Evolutionary conservation across 1,140 invertebrate species (phyloP).

Genomic region (Aculops lycopersici): DNA sequence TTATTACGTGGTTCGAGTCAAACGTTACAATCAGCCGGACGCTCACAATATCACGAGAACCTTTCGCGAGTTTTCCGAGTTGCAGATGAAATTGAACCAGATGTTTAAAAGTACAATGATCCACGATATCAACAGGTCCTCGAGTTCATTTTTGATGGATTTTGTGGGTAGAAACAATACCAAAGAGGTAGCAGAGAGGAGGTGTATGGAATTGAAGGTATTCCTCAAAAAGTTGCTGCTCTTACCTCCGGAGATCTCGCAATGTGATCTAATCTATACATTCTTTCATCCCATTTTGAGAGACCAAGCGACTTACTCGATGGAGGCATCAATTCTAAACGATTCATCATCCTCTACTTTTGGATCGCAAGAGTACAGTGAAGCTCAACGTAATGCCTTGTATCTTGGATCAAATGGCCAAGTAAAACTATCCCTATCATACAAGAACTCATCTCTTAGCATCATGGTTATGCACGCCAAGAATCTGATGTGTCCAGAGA

Average conservation of each 20-base stretch:
- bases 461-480: constrained; percentile 63
- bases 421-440: constrained; percentile 48
- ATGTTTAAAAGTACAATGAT: constrained; percentile 58
- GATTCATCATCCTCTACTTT: background rate
- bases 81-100: constrained; percentile 68
- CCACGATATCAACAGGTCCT: constrained; percentile 34
- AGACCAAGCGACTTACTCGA: constrained; percentile 31
- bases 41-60: constrained; percentile 56
- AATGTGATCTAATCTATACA: constrained; percentile 82
- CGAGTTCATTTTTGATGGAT: constrained; percentile 18
- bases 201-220: constrained; percentile 45
- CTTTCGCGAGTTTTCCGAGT: constrained; percentile 81
- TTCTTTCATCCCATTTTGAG: constrained; percentile 81
- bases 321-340: background rate
- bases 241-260: constrained; percentile 62
- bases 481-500: constrained; percentile 31
- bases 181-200: constrained; percentile 62
- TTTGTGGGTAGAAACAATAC: constrained; percentile 56
- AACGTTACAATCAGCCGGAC: constrained; percentile 45
- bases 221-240: constrained; percentile 55
- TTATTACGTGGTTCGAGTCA: constrained; percentile 64
- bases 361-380: background rate
- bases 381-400: background rate
- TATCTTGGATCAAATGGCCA: constrained; percentile 15
- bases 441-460: constrained; percentile 37